Percentiles rank a stretch among this genome's conserved stretches.
These are phyloP conservation scores for Bombus vancouverensis DNA, from an alignment of 1,140 invertebrate genomes.

Conservation along the genomic window DNA sequence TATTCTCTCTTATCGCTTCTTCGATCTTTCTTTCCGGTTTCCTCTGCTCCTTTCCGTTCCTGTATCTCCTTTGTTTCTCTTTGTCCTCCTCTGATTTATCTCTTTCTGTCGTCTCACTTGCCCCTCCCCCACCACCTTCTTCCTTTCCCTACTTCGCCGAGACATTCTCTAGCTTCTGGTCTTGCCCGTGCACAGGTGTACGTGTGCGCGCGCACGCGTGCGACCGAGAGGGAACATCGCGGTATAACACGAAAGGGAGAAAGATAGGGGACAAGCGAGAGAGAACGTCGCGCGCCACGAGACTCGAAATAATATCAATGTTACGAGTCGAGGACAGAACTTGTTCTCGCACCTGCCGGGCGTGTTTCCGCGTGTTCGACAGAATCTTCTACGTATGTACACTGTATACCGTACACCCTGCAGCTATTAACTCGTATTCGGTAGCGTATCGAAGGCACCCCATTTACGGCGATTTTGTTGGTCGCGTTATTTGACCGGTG, in stretches of 20 bases:
- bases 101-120: background rate
- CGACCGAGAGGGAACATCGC: background rate
- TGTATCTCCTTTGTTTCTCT: background rate
- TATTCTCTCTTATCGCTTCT: background rate
- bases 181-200: background rate
- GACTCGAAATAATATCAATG: constrained; percentile 50
- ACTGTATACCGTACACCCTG: too few relatives aligned
- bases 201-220: background rate
- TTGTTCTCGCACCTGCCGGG: constrained; percentile 52
- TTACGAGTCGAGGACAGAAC: constrained; percentile 20
- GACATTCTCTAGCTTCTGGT: background rate
- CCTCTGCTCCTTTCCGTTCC: background rate
- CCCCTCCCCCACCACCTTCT: background rate
- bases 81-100: background rate
- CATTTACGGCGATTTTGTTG: constrained; percentile 4
- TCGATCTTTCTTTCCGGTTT: background rate
- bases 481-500: background rate
- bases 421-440: background rate
- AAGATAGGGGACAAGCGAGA: background rate
- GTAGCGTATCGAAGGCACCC: background rate
- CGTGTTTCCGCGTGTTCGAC: constrained; percentile 1
- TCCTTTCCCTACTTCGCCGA: background rate
- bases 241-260: background rate
- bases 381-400: background rate
- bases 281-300: background rate